These are phyloP conservation scores for Poecilia velifera DNA, from an alignment of 2,797 vertebrate species.

Conservation along the genomic window DNA sequence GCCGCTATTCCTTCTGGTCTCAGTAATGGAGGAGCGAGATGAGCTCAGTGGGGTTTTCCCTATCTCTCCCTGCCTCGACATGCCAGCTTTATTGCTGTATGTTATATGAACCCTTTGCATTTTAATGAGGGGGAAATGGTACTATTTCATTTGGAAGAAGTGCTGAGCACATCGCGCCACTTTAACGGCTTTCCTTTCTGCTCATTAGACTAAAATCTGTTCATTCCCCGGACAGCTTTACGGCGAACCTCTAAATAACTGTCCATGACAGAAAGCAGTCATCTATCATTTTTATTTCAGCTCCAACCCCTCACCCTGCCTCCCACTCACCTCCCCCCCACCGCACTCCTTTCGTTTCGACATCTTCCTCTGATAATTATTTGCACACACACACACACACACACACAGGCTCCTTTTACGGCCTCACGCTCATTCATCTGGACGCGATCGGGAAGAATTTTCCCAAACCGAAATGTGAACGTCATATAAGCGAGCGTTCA, in stretches of 20 bases:
- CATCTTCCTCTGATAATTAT: constrained; percentile 64
- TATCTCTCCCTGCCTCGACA: constrained; percentile 69
- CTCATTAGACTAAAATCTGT: constrained; percentile 89
- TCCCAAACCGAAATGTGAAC: constrained; percentile 11
- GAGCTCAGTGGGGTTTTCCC: constrained; percentile 75
- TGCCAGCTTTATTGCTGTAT: constrained; percentile 81
- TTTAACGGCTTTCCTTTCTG: constrained; percentile 85
- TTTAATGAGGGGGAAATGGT: constrained; percentile 84
- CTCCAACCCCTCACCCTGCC: constrained; percentile 59
- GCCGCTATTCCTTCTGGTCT: constrained; percentile 72
- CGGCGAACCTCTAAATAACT: constrained; percentile 84
- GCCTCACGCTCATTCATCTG: not conserved
- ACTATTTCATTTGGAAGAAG: constrained; percentile 86
- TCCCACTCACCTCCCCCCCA: constrained; percentile 20
- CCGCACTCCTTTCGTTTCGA: constrained; percentile 52
- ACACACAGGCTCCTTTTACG: not conserved
- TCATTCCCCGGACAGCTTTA: constrained; percentile 86
- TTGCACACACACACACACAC: constrained; percentile 33
- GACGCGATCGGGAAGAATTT: constrained; percentile 9
- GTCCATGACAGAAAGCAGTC: constrained; percentile 84
- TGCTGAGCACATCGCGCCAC: constrained; percentile 84
- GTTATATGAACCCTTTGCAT: constrained; percentile 85
- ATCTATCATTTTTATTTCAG: constrained; percentile 87
- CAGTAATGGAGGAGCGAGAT: constrained; percentile 75
- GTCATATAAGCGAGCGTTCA: constrained; percentile 16